Percentiles rank a stretch among this genome's conserved stretches.
These are phyloP conservation scores for Diabrotica undecimpunctata DNA, from an alignment of 1,140 invertebrate species.

Conservation along the genomic window DNA sequence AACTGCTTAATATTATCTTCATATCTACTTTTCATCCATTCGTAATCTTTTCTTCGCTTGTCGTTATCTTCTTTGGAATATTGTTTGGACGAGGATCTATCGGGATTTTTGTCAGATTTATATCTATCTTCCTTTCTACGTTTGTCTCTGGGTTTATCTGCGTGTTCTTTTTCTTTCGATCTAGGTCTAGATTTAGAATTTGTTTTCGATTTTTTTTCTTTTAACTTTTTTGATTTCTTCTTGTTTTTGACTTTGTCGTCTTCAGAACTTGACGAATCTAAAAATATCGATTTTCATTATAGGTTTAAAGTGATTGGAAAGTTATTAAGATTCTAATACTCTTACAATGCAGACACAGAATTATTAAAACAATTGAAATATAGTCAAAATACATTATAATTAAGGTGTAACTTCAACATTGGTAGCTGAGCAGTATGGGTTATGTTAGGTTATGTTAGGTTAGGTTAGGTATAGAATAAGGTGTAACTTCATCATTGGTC, in stretches of 20 bases:
- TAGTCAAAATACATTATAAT: no score
- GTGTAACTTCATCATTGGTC: no score
- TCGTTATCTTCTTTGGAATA: background rate
- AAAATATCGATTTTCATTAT: background rate
- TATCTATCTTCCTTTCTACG: slow-evolving; percentile 18
- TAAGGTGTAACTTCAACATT: no score
- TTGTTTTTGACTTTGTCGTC: slow-evolving; percentile 19
- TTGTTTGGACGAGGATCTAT: background rate
- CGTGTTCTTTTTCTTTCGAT: slow-evolving; percentile 7
- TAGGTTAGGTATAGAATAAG: no score
- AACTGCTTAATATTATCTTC: slow-evolving; percentile 26
- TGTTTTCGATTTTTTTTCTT: slow-evolving; percentile 17
- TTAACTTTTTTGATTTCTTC: slow-evolving; percentile 19
- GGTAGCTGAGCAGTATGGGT: no score
- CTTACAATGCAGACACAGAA: no score
- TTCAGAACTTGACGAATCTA: slow-evolving; percentile 13
- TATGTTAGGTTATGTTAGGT: no score
- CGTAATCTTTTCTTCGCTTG: slow-evolving; percentile 25
- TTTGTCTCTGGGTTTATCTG: slow-evolving; percentile 5
- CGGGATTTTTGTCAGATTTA: slow-evolving; percentile 3
- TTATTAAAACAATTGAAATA: no score
- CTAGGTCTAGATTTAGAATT: slow-evolving; percentile 9
- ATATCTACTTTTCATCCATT: slow-evolving; percentile 28
- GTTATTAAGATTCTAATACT: no score
- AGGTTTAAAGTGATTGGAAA: no score